Evolutionary conservation across 2,888 invertebrate species (phyloP), one percentile per base, ranked within the genome.

Genomic region (Eupithecia inturbata): DNA sequence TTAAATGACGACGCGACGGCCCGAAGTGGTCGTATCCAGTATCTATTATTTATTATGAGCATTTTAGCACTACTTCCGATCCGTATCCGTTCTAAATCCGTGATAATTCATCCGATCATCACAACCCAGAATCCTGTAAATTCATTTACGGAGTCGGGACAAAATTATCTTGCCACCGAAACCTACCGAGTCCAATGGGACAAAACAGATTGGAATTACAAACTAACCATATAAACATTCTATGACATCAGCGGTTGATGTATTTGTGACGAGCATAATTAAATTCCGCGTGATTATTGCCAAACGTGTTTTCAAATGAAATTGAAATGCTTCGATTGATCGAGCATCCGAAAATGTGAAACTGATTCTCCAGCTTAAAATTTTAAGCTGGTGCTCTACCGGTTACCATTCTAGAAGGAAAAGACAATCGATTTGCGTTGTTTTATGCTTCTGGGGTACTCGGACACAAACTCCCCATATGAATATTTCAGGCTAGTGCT

Each of bases 211-310:
- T 39, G 12, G 12, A 41, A 66, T 62, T 49, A 57, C 67, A 49
- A 49, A 28, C 31, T 19, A 62, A 41, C n/a, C 63, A 36, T 57
- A 19, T 53, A 57, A 57, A 57, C 57, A 57, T 71, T 63, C 70
- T 62, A 62, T 72, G 66, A 67, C 57, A 53, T 71, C 16, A 67
- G 45, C 74, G 64, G 77, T 84, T 83, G 82, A 84, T 86, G 88
- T 88, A 87, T 89, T 85, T 84, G 83, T 83, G 78, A 81, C 84
- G 83, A 80, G 66, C 74, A 84, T 89, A 88, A 92, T 92, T 89
- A 88, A 89, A 90, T 89, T 87, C 84, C 75, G 80, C 74, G 70
- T 81, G 85, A 85, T 87, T 86, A 87, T 83, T 84, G 82, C 79
- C 74, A 72, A 79, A 84, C 83, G 84, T 82, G 82, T 83, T 82